Evolutionary conservation across 1,140 invertebrate species (phyloP).

Genomic region (Microplitis mediator): DNA sequence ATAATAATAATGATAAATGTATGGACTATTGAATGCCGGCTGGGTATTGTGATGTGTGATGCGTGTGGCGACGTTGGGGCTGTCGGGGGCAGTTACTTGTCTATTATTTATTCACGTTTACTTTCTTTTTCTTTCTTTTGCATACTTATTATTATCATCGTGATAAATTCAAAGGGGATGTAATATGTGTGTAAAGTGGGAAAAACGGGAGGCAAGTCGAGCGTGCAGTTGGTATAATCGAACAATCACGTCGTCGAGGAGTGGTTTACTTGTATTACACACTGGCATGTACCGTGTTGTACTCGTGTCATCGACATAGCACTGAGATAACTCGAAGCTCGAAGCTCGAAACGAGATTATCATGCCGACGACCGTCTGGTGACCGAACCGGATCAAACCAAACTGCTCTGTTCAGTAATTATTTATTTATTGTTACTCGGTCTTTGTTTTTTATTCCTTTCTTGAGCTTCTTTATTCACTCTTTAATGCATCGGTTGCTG

Average conservation of each 20-base stretch:
- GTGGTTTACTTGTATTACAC: too few relatives aligned
- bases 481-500: background rate
- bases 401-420: background rate
- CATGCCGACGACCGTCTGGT: constrained; percentile 11
- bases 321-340: background rate
- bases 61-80: too few relatives aligned
- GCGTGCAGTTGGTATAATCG: background rate
- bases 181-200: background rate
- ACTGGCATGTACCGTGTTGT: background rate
- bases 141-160: too few relatives aligned
- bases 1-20: too few relatives aligned
- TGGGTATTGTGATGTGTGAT: too few relatives aligned
- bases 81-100: too few relatives aligned
- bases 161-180: too few relatives aligned
- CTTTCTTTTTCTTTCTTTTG: too few relatives aligned
- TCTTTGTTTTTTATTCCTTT: background rate
- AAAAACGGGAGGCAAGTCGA: background rate
- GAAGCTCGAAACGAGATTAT: constrained; percentile 7
- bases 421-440: background rate
- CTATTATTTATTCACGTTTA: too few relatives aligned
- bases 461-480: background rate
- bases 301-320: background rate
- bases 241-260: background rate
- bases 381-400: background rate
- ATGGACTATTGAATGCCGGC: too few relatives aligned